Evolutionary conservation across 1,140 invertebrate genomes (phyloP).

Genomic region (Macrostomum lignano): DNA sequence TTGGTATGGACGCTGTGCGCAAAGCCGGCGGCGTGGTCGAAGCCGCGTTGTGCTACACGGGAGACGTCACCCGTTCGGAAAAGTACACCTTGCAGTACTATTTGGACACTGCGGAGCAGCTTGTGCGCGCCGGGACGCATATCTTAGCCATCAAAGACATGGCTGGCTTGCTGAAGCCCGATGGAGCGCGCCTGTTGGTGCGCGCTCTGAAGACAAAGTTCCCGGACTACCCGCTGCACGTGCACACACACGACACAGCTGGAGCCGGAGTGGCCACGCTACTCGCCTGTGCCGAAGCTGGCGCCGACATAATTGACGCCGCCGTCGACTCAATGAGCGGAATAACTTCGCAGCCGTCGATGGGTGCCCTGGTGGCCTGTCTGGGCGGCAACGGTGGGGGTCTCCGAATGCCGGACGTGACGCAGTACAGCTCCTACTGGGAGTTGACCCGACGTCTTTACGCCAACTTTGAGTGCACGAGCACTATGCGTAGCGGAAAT

Average conservation of each 20-base stretch:
- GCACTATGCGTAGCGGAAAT: conserved; percentile 94
- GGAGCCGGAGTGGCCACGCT: conserved; percentile 77
- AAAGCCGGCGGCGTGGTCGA: conserved; percentile 85
- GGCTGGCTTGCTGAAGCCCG: conserved; percentile 85
- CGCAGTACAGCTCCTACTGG: too few species aligned
- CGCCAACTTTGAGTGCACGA: conserved; percentile 83
- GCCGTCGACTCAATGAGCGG: conserved; percentile 97
- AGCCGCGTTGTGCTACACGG: conserved; percentile 88
- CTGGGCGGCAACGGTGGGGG: too few species aligned
- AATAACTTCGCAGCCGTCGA: conserved; percentile 76
- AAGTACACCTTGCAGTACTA: conserved; percentile 95
- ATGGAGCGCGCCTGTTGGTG: conserved; percentile 59
- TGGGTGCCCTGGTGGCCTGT: conserved; percentile 81
- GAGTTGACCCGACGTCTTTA: too few species aligned
- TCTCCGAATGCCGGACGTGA: too few species aligned
- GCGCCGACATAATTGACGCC: conserved; percentile 86
- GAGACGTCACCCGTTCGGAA: conserved; percentile 59
- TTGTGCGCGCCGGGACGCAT: conserved; percentile 88
- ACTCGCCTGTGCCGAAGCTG: conserved; percentile 66
- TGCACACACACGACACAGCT: conserved; percentile 91
- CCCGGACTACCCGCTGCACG: conserved; percentile 78
- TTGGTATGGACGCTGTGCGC: conserved; percentile 90
- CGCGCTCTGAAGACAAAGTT: conserved; percentile 58
- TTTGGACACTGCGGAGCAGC: conserved; percentile 54
- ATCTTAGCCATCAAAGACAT: conserved; percentile 92